Evolutionary conservation across 23 tunicate species (phyloP).

Genomic region (Pegea sp.): DNA sequence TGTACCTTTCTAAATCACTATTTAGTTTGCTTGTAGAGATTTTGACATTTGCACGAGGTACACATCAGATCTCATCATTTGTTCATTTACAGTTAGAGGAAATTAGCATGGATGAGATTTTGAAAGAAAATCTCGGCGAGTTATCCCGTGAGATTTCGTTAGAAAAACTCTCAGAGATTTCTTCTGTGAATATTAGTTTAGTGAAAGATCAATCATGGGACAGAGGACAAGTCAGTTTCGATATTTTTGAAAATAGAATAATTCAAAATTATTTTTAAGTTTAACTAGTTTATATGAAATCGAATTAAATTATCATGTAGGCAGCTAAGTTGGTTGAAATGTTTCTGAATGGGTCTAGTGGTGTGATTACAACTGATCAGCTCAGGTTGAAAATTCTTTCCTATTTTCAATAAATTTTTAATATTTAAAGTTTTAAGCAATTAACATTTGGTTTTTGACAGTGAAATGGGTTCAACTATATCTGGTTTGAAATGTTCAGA

Average conservation of each 20-base stretch:
- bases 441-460: background rate
- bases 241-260: background rate
- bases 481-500: slow-evolving; percentile 45
- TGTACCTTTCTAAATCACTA: too few species aligned
- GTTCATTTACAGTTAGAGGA: slow-evolving; percentile 16
- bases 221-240: slow-evolving; percentile 23
- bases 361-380: background rate
- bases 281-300: background rate
- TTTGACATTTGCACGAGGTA: too few species aligned
- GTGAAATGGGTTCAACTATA: slow-evolving; percentile 28
- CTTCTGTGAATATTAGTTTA: background rate
- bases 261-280: background rate
- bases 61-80: too few species aligned
- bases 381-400: background rate
- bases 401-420: background rate
- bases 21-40: too few species aligned
- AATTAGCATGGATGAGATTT: slow-evolving; percentile 1
- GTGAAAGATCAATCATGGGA: slow-evolving; percentile 17
- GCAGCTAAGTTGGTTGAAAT: slow-evolving; percentile 24
- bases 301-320: slow-evolving; percentile 1
- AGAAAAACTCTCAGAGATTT: slow-evolving; percentile 5
- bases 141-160: slow-evolving; percentile 23
- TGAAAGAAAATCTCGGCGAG: slow-evolving; percentile 19
- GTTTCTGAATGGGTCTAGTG: slow-evolving; percentile 2
- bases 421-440: background rate